A percentile compares a stretch with the other conserved stretches of the same genome.
phyloP scores from a whole-genome alignment of 1,140 invertebrate species.

The Eumaeus atala region DNA sequence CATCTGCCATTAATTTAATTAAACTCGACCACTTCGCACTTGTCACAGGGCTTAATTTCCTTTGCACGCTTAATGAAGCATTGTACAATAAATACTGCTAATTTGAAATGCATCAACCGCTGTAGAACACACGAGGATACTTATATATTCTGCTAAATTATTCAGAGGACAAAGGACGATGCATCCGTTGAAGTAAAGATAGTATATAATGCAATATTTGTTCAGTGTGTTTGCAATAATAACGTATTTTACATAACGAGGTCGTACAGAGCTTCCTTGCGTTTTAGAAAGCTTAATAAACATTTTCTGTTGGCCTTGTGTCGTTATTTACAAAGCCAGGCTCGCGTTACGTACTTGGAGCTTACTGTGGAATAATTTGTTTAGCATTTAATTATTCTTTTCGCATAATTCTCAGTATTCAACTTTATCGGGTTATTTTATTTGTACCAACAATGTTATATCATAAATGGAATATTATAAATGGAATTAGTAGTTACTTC shows the following conservation, averaged over 20 bases:
- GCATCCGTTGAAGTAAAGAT: background rate
- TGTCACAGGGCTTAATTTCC: background rate
- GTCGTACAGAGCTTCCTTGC: conserved; percentile 14
- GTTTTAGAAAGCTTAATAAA: conserved; percentile 23
- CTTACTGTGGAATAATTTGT: conserved; percentile 19
- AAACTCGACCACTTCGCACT: background rate
- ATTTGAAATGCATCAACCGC: conserved; percentile 19
- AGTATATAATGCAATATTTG: conserved; percentile 5
- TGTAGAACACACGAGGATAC: conserved; percentile 10
- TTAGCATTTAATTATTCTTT: conserved; percentile 19
- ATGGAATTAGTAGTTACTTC: no score
- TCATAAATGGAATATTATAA: no score
- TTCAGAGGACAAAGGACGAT: conserved; percentile 2
- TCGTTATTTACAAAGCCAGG: conserved; percentile 20
- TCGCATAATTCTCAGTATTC: conserved; percentile 1
- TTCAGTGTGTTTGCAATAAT: conserved; percentile 16
- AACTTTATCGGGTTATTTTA: no score
- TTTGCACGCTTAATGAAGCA: background rate
- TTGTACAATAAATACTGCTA: conserved; percentile 18
- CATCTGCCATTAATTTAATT: background rate
- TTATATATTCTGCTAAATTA: conserved; percentile 2
- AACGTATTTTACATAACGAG: conserved; percentile 18
- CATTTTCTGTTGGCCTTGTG: conserved; percentile 21
- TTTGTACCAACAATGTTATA: no score
- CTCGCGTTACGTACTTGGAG: conserved; percentile 14